A percentile compares a stretch with the other conserved stretches of the same genome.
Conservation (phyloP, 2,113 vertebrate genomes). For the Typhlomys cinereus region DNA sequence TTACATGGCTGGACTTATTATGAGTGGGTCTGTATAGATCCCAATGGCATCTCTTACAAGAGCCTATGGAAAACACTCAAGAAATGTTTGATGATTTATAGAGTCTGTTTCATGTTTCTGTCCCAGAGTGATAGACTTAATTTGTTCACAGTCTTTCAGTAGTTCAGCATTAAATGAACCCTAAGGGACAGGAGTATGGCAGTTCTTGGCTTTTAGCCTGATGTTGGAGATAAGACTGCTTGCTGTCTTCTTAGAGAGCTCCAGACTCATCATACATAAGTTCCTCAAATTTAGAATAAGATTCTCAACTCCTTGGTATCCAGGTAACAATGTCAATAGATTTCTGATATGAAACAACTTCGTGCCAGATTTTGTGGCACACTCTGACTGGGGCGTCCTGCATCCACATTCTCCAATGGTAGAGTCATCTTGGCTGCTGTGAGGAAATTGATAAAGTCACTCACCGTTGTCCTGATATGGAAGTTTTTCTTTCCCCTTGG, state of each 20-base stretch:
- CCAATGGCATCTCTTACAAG: rapidly evolving
- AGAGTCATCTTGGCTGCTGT: not conserved
- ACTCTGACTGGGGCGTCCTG: not conserved
- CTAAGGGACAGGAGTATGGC: no score
- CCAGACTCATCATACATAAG: not conserved
- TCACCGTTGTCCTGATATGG: no score
- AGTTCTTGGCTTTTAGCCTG: not conserved
- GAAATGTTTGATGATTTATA: not conserved
- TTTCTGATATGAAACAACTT: not conserved
- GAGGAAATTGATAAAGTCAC: not conserved
- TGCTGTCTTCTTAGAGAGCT: not conserved
- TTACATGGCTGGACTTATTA: not conserved
- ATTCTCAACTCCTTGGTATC: not conserved
- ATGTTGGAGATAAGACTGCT: not conserved
- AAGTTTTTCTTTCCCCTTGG: not conserved
- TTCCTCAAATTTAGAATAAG: not conserved
- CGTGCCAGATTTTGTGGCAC: not conserved
- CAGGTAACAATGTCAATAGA: not conserved
- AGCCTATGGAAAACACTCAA: not conserved
- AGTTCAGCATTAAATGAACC: not conserved
- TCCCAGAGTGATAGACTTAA: not conserved
- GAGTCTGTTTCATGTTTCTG: not conserved
- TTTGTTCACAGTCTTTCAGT: not conserved
- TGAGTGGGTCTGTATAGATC: not conserved
- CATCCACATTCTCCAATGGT: not conserved